Percentiles rank a stretch among this genome's conserved stretches.
These are phyloP conservation scores for Arizona elegans DNA, from an alignment of 2,113 vertebrate species.

Conservation along the genomic window DNA sequence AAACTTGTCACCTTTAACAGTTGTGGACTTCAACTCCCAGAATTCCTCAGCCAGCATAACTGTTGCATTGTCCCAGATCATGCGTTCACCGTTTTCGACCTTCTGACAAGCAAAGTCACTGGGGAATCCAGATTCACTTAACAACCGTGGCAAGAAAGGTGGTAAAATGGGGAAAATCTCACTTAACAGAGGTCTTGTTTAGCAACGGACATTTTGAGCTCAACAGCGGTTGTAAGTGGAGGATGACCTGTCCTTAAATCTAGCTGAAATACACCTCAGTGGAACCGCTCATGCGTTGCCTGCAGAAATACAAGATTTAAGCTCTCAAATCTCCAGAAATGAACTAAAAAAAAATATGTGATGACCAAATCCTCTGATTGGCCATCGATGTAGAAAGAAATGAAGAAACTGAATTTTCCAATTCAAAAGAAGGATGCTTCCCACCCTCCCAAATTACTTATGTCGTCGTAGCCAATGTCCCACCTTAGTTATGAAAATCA, in stretches of 20 bases:
- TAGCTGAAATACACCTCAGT: not conserved
- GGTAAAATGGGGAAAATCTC: not conserved
- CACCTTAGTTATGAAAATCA: fast-evolving
- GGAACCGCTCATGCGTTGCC: not conserved
- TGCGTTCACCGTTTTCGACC: too few species aligned
- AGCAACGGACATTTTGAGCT: not conserved
- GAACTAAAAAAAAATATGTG: not conserved
- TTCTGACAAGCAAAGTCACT: too few species aligned
- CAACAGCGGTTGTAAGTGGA: not conserved
- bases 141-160: not conserved
- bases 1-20: too few species aligned
- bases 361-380: not conserved
- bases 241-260: not conserved
- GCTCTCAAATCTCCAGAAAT: not conserved
- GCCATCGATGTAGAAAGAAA: not conserved
- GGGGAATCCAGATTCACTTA: too few species aligned
- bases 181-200: not conserved
- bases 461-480: not conserved
- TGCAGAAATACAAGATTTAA: not conserved
- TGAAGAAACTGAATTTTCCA: not conserved
- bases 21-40: too few species aligned
- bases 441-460: not conserved
- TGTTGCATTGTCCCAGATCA: not conserved
- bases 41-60: not conserved
- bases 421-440: too few species aligned